Percentiles rank a stretch among this genome's conserved stretches.
Evolutionary conservation across 1,140 invertebrate genomes (phyloP).

Genomic region (Drosophila littoralis): DNA sequence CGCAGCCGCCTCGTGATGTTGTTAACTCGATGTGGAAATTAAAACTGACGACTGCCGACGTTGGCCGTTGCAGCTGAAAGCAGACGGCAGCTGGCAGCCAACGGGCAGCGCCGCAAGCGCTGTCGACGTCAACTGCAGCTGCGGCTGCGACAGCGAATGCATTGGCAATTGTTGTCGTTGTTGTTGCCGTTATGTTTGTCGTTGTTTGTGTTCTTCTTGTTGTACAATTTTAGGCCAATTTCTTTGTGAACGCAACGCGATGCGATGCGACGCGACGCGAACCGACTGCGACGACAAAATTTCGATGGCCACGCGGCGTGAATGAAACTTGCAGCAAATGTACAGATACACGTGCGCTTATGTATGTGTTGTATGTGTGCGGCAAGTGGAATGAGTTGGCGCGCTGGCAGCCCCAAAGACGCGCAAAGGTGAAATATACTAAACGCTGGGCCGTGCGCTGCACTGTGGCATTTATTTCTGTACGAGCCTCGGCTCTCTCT

Average conservation of each 20-base stretch:
- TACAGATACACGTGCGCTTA: conserved; percentile 8
- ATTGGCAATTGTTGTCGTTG: conserved; percentile 20
- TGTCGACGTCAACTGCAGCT: conserved; percentile 57
- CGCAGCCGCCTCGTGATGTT: conserved; percentile 44
- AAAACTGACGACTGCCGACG: conserved; percentile 67
- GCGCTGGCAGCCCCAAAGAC: conserved; percentile 65
- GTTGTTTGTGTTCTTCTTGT: conserved; percentile 20
- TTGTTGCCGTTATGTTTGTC: not conserved
- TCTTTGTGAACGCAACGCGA: conserved; percentile 61
- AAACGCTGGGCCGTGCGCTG: conserved; percentile 45
- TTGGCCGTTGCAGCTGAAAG: conserved; percentile 65
- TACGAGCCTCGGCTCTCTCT: conserved; percentile 21
- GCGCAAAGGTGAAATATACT: conserved; percentile 83
- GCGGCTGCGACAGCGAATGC: conserved; percentile 30
- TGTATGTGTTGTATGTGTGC: conserved; percentile 26
- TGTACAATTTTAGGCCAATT: conserved; percentile 76
- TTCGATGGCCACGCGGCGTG: conserved; percentile 77
- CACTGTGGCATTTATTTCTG: conserved; percentile 72
- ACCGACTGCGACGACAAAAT: conserved; percentile 27
- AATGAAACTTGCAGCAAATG: conserved; percentile 61
- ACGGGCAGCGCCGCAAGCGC: conserved; percentile 26
- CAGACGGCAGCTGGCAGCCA: conserved; percentile 37
- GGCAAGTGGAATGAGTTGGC: conserved; percentile 14
- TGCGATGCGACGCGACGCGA: conserved; percentile 49
- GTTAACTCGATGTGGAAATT: conserved; percentile 79